These are phyloP conservation scores for Plodia interpunctella DNA, from an alignment of 1,140 invertebrate genomes.

Conservation along the genomic window DNA sequence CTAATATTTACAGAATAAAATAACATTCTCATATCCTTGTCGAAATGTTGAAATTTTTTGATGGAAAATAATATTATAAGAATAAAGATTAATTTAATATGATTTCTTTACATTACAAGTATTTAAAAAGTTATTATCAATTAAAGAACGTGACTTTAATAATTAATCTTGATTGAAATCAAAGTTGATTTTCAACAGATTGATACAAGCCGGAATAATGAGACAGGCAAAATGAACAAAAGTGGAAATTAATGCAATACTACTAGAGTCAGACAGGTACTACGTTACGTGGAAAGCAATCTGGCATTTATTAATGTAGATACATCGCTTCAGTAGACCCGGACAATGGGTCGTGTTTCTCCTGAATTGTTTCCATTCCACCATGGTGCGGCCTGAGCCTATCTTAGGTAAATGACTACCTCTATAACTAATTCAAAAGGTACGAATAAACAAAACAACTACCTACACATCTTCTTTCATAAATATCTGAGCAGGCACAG, in stretches of 20 bases:
- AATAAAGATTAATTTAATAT: no score
- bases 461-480: constrained; percentile 46
- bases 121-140: no score
- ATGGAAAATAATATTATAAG: no score
- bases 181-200: no score
- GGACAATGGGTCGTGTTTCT: constrained; percentile 58
- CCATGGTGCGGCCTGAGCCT: constrained; percentile 29
- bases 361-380: constrained; percentile 36
- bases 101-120: no score
- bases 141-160: no score
- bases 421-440: constrained; percentile 54
- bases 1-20: constrained; percentile 8
- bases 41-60: neutral
- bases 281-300: constrained; percentile 39
- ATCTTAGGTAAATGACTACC: constrained; percentile 45
- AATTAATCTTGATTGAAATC: no score
- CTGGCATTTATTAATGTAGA: constrained; percentile 62
- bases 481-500: constrained; percentile 40
- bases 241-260: neutral
- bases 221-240: neutral
- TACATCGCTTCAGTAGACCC: constrained; percentile 48
- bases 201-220: neutral
- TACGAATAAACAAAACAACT: constrained; percentile 51
- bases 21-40: constrained; percentile 1
- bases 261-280: neutral